Conservation (phyloP, 2,113 vertebrate species). For the Mobula birostris region DNA sequence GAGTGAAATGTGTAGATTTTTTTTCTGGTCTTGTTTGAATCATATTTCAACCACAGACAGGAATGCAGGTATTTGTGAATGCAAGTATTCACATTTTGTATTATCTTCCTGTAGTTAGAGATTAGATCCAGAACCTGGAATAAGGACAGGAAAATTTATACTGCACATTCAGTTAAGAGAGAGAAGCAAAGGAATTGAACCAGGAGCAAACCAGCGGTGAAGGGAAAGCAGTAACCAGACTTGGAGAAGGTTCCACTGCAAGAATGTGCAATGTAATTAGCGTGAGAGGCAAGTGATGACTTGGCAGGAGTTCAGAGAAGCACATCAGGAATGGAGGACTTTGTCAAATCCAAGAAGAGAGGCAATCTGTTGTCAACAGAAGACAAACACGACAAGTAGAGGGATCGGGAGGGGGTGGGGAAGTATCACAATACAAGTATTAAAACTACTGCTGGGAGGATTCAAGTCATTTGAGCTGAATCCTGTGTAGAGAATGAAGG, state of each 20-base stretch:
- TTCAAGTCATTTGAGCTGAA: neutral
- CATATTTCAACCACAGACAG: neutral
- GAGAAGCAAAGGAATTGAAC: neutral
- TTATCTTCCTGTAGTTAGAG: neutral
- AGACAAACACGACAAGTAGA: neutral
- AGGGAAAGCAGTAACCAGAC: neutral
- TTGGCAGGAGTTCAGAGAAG: constrained; percentile 22
- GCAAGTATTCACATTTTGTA: neutral
- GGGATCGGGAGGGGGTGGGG: neutral
- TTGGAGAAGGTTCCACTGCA: neutral
- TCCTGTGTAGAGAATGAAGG: neutral
- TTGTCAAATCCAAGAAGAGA: constrained; percentile 13
- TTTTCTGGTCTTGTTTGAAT: neutral
- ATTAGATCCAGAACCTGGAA: neutral
- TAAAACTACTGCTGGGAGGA: neutral
- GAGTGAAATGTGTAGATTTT: neutral
- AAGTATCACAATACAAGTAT: neutral
- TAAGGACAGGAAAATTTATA: too few relatives aligned
- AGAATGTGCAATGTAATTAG: neutral
- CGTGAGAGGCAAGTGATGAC: neutral
- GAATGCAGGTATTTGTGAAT: too few relatives aligned
- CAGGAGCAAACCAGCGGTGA: neutral
- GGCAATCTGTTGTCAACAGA: neutral
- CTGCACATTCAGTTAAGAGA: too few relatives aligned
- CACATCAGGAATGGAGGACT: neutral